These are phyloP conservation scores for Prosopocoilus inquinatus DNA, from an alignment of 2,888 invertebrate genomes.

Conservation along the genomic window DNA sequence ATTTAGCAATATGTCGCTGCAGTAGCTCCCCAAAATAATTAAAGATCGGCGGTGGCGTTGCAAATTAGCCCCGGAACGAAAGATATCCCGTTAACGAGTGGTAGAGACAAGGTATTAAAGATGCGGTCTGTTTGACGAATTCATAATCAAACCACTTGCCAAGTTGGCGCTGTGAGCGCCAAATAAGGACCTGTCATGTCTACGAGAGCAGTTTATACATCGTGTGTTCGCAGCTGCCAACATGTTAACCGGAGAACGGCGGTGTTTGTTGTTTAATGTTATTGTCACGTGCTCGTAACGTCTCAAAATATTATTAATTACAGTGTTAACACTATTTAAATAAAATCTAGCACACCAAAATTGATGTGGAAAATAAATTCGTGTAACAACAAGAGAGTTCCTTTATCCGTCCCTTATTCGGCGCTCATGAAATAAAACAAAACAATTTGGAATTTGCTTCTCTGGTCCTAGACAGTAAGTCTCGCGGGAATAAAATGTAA, in stretches of 20 bases:
- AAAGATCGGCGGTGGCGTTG: constrained; percentile 26
- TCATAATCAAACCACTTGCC: constrained; percentile 25
- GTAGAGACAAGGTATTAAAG: constrained; percentile 30
- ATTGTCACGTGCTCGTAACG: too few species aligned
- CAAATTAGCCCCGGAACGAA: constrained; percentile 9
- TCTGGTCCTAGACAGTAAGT: too few species aligned
- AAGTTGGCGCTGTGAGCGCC: constrained; percentile 15
- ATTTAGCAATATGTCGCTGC: constrained; percentile 15
- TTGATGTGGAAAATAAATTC: too few species aligned
- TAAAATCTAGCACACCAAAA: background rate
- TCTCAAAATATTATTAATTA: too few species aligned
- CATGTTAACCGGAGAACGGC: background rate
- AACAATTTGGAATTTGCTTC: too few species aligned
- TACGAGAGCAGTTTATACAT: constrained; percentile 5
- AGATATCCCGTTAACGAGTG: constrained; percentile 14
- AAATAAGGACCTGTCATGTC: constrained; percentile 24
- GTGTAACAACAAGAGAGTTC: too few species aligned
- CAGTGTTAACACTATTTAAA: too few species aligned
- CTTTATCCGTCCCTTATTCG: too few species aligned
- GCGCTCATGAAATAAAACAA: too few species aligned
- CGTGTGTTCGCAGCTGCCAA: background rate
- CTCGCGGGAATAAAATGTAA: too few species aligned
- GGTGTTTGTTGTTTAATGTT: background rate
- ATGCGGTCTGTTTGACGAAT: constrained; percentile 34
- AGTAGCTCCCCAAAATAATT: constrained; percentile 23